A percentile compares a stretch with the other conserved stretches of the same genome.
phyloP scores from a whole-genome alignment of 2,113 vertebrate species.

The Phoxinus phoxinus region DNA sequence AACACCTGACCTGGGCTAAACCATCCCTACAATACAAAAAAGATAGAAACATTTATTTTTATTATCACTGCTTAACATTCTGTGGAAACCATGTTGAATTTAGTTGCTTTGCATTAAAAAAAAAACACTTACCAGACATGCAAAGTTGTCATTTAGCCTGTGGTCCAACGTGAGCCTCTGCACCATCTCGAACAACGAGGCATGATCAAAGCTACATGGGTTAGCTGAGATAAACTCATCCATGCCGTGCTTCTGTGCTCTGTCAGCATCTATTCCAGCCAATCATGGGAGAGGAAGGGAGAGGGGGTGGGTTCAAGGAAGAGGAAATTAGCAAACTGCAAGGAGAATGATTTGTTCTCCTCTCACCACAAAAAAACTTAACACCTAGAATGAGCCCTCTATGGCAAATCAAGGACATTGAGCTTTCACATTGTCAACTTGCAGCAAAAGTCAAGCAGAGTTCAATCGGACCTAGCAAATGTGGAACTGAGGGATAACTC shows the following conservation, averaged over 20 bases:
- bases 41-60: not conserved
- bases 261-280: slow-evolving; percentile 98
- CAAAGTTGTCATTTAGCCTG: slow-evolving; percentile 99
- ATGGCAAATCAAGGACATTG: slow-evolving; percentile 80
- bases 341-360: slow-evolving; percentile 49
- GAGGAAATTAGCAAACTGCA: slow-evolving; percentile 67
- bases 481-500: slow-evolving; percentile 63
- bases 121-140: slow-evolving; percentile 91
- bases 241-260: slow-evolving; percentile 99
- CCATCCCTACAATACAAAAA: slow-evolving; percentile 86
- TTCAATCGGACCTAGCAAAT: slow-evolving; percentile 70
- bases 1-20: slow-evolving; percentile 99
- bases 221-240: slow-evolving; percentile 99
- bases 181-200: slow-evolving; percentile 98
- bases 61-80: too few species aligned
- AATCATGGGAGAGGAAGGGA: slow-evolving; percentile 86
- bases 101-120: not conserved
- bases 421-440: slow-evolving; percentile 97
- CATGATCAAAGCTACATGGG: slow-evolving; percentile 99
- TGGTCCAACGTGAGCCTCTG: slow-evolving; percentile 99
- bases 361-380: slow-evolving; percentile 47
- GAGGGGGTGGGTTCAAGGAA: slow-evolving; percentile 68
- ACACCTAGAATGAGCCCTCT: slow-evolving; percentile 64
- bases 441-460: slow-evolving; percentile 83
- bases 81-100: not conserved